Conservation (phyloP, 2,888 invertebrate genomes). For the Troides oblongomaculatus region DNA sequence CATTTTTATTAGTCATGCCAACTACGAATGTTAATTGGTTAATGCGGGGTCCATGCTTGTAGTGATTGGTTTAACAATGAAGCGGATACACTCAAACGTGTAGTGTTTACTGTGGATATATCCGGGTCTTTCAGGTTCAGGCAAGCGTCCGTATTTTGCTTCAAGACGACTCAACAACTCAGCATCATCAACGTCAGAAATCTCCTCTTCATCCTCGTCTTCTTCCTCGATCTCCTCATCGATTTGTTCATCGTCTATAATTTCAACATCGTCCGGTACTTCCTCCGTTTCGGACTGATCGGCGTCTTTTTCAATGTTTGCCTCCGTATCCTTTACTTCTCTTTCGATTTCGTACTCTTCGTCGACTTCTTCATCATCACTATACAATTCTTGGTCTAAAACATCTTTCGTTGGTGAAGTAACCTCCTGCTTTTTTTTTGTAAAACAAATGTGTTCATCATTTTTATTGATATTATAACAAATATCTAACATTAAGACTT, state of each 20-base stretch:
- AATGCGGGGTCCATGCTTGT: constrained; percentile 29
- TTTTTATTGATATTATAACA: constrained; percentile 30
- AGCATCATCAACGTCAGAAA: constrained; percentile 84
- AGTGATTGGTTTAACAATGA: constrained; percentile 31
- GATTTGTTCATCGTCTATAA: constrained; percentile 71
- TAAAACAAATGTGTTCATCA: constrained; percentile 33
- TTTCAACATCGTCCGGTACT: constrained; percentile 68
- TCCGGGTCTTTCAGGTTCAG: constrained; percentile 74
- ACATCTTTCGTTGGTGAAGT: constrained; percentile 37
- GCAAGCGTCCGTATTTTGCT: constrained; percentile 86
- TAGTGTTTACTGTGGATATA: constrained; percentile 69
- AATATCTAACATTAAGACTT: constrained; percentile 40
- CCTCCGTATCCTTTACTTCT: constrained; percentile 44
- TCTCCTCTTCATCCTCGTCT: constrained; percentile 73
- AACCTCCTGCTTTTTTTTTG: constrained; percentile 37
- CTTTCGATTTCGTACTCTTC: constrained; percentile 57
- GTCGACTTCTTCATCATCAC: constrained; percentile 51
- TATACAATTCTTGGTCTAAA: constrained; percentile 59
- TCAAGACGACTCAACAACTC: constrained; percentile 85
- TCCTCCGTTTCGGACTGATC: constrained; percentile 58
- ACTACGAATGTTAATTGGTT: constrained; percentile 52
- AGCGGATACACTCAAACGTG: constrained; percentile 39
- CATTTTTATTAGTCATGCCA: constrained; percentile 66
- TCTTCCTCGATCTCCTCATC: constrained; percentile 73
- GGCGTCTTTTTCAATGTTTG: constrained; percentile 32